Percentiles rank a stretch among this genome's conserved stretches.
These are phyloP conservation scores for Parapsyche elsis DNA, from an alignment of 1,140 invertebrate species.

Conservation along the genomic window DNA sequence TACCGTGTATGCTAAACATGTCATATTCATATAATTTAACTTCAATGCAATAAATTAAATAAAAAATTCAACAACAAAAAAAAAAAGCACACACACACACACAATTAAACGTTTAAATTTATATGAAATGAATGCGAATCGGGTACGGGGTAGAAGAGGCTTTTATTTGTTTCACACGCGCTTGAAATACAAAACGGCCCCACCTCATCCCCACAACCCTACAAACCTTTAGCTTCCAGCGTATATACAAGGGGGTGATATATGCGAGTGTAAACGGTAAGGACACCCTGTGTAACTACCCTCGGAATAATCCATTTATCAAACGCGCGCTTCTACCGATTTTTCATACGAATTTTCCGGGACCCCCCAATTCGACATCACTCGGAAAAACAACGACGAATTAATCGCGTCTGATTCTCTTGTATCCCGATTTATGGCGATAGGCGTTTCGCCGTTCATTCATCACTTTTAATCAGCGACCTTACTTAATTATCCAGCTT, in stretches of 20 bases:
- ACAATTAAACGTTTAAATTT: conserved; percentile 8
- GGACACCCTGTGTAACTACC: conserved; percentile 6
- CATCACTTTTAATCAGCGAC: conserved; percentile 28
- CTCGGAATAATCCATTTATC: conserved; percentile 25
- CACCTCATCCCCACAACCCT: background rate
- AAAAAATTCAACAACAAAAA: background rate
- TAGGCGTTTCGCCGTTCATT: conserved; percentile 30
- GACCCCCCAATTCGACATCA: background rate
- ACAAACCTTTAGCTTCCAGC: background rate
- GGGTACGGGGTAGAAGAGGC: background rate
- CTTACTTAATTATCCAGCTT: conserved; percentile 27
- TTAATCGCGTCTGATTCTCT: conserved; percentile 26
- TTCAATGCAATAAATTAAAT: background rate
- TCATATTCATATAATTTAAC: no score
- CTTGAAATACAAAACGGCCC: no score
- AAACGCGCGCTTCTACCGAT: conserved; percentile 26
- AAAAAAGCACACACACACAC: background rate
- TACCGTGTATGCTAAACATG: background rate
- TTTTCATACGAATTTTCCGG: conserved; percentile 21
- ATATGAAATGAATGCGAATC: background rate
- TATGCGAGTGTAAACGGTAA: conserved; percentile 23
- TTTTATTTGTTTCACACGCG: background rate
- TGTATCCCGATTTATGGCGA: conserved; percentile 31
- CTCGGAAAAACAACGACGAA: conserved; percentile 16
- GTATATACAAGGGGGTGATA: conserved; percentile 1